phyloP scores from a whole-genome alignment of 2,888 invertebrate species.

The Eristalinus sepulchralis region DNA sequence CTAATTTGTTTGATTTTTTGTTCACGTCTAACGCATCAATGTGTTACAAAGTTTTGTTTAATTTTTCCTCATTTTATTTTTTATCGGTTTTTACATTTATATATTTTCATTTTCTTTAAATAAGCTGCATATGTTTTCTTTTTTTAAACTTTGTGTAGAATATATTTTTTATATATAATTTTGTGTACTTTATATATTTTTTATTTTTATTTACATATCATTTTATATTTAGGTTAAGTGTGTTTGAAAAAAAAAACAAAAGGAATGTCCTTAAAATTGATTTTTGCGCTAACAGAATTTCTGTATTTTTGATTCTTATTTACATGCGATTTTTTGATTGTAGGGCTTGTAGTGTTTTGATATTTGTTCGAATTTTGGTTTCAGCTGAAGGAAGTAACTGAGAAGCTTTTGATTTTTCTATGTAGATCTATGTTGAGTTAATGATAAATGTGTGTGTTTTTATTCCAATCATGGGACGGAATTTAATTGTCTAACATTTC shows the following conservation, averaged over 20 bases:
- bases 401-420: not conserved
- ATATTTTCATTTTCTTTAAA: not conserved
- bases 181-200: constrained; percentile 1
- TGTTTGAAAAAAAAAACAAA: not conserved
- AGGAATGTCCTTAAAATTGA: not conserved
- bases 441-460: not conserved
- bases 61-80: not conserved
- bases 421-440: too few species aligned
- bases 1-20: constrained; percentile 1
- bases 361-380: not conserved
- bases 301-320: constrained; percentile 24
- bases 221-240: not conserved
- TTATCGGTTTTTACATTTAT: constrained; percentile 30
- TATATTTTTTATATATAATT: constrained; percentile 13
- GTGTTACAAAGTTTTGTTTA: constrained; percentile 6
- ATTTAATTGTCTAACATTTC: constrained; percentile 33
- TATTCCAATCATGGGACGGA: constrained; percentile 66
- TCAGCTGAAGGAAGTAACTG: not conserved
- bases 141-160: constrained; percentile 25
- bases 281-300: constrained; percentile 12
- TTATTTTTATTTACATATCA: constrained; percentile 43
- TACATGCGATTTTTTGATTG: constrained; percentile 51
- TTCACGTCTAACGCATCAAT: constrained; percentile 1
- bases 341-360: constrained; percentile 16
- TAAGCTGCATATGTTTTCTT: constrained; percentile 53